These are phyloP conservation scores for Gymnocheta viridis DNA, from an alignment of 2,888 invertebrate genomes.

Conservation along the genomic window DNA sequence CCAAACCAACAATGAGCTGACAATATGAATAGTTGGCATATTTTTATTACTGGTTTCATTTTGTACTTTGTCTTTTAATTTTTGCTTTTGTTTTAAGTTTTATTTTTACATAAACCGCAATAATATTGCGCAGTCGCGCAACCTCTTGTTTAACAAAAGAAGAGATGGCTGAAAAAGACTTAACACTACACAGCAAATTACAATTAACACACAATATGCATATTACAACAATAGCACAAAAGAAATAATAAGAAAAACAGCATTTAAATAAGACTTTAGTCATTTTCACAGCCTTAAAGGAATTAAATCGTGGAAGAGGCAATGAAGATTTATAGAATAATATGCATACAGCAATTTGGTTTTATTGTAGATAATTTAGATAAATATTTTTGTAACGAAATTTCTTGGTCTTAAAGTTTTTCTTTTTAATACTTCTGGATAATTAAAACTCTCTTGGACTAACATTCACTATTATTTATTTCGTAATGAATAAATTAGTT, in stretches of 20 bases:
- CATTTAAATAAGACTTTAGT: not conserved
- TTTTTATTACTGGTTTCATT: conserved; percentile 8
- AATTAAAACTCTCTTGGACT: too few species aligned
- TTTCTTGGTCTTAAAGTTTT: too few species aligned
- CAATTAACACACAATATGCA: conserved; percentile 19
- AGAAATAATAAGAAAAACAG: not conserved
- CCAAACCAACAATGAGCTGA: too few species aligned
- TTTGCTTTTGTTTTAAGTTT: not conserved
- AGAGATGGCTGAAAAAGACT: conserved; percentile 40
- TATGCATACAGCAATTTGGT: not conserved
- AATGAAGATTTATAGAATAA: not conserved
- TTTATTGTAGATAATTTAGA: not conserved
- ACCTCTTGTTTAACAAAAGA: conserved; percentile 45
- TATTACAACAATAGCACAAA: conserved; percentile 6
- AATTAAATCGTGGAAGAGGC: not conserved
- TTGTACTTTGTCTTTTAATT: not conserved
- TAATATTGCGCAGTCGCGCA: conserved; percentile 57
- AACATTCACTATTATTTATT: too few species aligned
- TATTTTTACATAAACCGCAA: conserved; percentile 50
- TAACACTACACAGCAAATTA: conserved; percentile 21
- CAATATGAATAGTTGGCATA: not conserved
- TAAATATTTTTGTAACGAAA: not conserved
- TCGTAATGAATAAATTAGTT: too few species aligned
- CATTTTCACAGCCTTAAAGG: not conserved
- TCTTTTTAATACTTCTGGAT: too few species aligned